These are phyloP conservation scores for Brachyrhaphis roseni DNA, from an alignment of 2,797 vertebrate species.

Conservation along the genomic window DNA sequence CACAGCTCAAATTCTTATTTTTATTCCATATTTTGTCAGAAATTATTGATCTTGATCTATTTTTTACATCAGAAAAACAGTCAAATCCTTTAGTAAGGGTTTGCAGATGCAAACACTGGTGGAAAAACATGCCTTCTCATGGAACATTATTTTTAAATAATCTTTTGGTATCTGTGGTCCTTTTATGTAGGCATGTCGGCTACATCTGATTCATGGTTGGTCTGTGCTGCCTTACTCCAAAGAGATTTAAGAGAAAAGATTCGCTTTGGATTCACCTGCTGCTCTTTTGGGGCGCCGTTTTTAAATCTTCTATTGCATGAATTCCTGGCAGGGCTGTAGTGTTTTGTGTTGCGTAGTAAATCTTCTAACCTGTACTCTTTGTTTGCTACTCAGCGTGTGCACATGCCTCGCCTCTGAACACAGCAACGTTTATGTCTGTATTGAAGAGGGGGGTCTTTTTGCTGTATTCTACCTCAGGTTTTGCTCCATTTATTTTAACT, in stretches of 20 bases:
- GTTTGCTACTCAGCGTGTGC: background rate
- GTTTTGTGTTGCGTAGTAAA: slow-evolving; percentile 7
- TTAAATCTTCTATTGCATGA: background rate
- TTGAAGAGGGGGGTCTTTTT: slow-evolving; percentile 26
- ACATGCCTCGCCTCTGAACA: slow-evolving; percentile 3
- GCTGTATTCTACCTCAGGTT: slow-evolving; percentile 45
- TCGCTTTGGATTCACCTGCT: slow-evolving; percentile 41
- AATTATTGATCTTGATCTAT: background rate
- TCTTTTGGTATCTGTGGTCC: slow-evolving; percentile 28
- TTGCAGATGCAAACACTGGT: background rate
- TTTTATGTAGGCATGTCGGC: slow-evolving; percentile 33
- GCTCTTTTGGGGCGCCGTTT: slow-evolving; percentile 18
- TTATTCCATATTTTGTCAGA: background rate
- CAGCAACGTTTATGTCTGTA: slow-evolving; percentile 15
- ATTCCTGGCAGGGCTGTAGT: background rate
- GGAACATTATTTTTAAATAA: slow-evolving; percentile 44
- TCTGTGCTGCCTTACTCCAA: slow-evolving; percentile 31
- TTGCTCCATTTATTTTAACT: slow-evolving; percentile 59
- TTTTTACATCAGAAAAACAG: background rate
- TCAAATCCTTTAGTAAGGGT: background rate
- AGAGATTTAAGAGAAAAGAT: slow-evolving; percentile 26
- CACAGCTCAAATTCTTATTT: background rate
- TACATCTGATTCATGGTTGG: slow-evolving; percentile 56
- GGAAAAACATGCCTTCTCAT: slow-evolving; percentile 20
- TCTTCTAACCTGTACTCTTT: slow-evolving; percentile 5